phyloP scores from a whole-genome alignment of 2,797 vertebrate species.

The Tokudaia muenninki region DNA sequence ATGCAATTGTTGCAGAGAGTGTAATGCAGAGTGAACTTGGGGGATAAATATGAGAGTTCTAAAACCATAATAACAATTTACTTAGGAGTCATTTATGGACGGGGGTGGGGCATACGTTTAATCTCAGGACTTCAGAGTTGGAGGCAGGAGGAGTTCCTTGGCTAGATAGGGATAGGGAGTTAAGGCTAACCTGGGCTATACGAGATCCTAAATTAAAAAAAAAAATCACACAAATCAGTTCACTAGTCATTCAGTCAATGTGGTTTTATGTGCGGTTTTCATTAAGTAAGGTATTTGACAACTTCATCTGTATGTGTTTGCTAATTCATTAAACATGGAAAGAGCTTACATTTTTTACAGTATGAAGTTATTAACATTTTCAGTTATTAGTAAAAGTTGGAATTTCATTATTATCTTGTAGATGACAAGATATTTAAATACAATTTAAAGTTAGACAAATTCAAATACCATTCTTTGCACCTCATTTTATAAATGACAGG shows the following conservation, averaged over 20 bases:
- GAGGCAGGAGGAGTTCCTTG: not conserved
- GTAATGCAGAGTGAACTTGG: not conserved
- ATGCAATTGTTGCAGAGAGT: not conserved
- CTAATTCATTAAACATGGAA: constrained; percentile 40
- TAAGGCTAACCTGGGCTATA: not conserved
- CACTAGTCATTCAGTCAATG: not conserved
- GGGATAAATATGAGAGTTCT: constrained; percentile 41
- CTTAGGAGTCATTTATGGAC: not conserved
- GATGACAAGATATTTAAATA: constrained; percentile 33
- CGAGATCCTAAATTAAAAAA: not conserved
- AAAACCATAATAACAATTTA: constrained; percentile 28
- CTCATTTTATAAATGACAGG: constrained; percentile 33
- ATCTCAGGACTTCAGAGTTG: not conserved
- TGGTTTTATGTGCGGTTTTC: not conserved
- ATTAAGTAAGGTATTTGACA: constrained; percentile 41
- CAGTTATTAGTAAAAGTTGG: constrained; percentile 32
- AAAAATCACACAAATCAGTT: not conserved
- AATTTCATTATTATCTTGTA: constrained; percentile 48
- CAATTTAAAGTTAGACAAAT: constrained; percentile 7
- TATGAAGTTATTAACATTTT: constrained; percentile 53
- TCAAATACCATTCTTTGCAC: constrained; percentile 6
- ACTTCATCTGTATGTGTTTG: not conserved
- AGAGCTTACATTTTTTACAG: constrained; percentile 41
- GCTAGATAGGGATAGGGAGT: not conserved
- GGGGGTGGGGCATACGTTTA: not conserved